Evolutionary conservation across 2,113 vertebrate species (phyloP).

Genomic region (Ibidorhyncha struthersii): DNA sequence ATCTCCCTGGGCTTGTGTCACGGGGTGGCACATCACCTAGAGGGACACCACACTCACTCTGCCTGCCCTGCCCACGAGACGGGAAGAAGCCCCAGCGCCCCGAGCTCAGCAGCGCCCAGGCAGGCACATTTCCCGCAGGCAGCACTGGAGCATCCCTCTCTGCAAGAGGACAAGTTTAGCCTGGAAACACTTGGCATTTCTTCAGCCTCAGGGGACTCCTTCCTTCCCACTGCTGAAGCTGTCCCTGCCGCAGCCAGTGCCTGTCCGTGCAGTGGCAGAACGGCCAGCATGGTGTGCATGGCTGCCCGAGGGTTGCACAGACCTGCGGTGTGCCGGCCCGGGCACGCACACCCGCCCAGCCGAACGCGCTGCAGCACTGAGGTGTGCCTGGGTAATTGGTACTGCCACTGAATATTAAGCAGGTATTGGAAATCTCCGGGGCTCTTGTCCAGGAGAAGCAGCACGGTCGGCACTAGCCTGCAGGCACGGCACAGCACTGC

Average conservation of each 20-base stretch:
- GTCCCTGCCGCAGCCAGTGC: not conserved
- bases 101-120: not conserved
- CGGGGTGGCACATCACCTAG: fast-evolving
- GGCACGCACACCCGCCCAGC: not conserved
- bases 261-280: not conserved
- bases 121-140: not conserved
- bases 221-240: not conserved
- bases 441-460: not conserved
- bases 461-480: fast-evolving
- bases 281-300: fast-evolving
- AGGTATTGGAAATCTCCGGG: not conserved
- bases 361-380: fast-evolving
- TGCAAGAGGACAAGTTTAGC: not conserved
- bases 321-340: fast-evolving
- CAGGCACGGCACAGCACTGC: fast-evolving
- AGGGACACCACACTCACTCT: not conserved
- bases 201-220: not conserved
- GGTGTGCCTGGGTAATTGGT: not conserved
- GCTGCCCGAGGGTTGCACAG: not conserved
- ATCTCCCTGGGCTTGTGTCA: not conserved
- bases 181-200: not conserved
- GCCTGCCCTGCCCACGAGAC: fast-evolving
- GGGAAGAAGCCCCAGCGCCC: not conserved
- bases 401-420: not conserved
- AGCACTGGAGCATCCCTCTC: not conserved